Percentiles rank a stretch among this genome's conserved stretches.
phyloP scores from a whole-genome alignment of 2,888 invertebrate species.

The Pandemis heparana region DNA sequence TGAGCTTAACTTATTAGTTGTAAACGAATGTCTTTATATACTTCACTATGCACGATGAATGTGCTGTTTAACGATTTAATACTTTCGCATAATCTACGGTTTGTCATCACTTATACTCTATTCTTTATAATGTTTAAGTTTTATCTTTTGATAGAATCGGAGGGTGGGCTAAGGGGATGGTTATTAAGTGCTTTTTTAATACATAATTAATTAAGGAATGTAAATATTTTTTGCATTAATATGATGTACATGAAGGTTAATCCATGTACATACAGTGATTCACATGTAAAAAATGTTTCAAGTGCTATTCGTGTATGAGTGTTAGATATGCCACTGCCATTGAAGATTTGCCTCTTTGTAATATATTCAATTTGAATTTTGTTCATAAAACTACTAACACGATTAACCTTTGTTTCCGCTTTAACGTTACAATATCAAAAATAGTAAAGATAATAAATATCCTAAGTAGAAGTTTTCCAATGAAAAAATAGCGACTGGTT shows the following conservation, averaged over 20 bases:
- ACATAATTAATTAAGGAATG: slow-evolving; percentile 73
- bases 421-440: slow-evolving; percentile 38
- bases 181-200: slow-evolving; percentile 78
- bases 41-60: slow-evolving; percentile 52
- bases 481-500: slow-evolving; percentile 66
- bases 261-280: slow-evolving; percentile 73
- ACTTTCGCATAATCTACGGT: slow-evolving; percentile 50
- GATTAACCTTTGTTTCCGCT: slow-evolving; percentile 38
- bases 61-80: slow-evolving; percentile 50
- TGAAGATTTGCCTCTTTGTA: slow-evolving; percentile 58
- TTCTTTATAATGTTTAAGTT: slow-evolving; percentile 47
- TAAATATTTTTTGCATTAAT: slow-evolving; percentile 83
- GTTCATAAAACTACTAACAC: slow-evolving; percentile 17
- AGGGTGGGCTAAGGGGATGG: slow-evolving; percentile 64
- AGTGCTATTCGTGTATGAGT: slow-evolving; percentile 78
- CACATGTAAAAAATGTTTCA: slow-evolving; percentile 72
- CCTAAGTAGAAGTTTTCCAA: slow-evolving; percentile 60
- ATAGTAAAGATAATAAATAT: slow-evolving; percentile 46
- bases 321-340: slow-evolving; percentile 81
- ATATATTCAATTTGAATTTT: slow-evolving; percentile 50
- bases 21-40: slow-evolving; percentile 48
- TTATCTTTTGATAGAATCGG: slow-evolving; percentile 57
- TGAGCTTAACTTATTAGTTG: slow-evolving; percentile 44
- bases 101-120: slow-evolving; percentile 48
- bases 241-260: slow-evolving; percentile 71